These are phyloP conservation scores for Philaenus spumarius DNA, from an alignment of 1,140 invertebrate species.

Conservation along the genomic window DNA sequence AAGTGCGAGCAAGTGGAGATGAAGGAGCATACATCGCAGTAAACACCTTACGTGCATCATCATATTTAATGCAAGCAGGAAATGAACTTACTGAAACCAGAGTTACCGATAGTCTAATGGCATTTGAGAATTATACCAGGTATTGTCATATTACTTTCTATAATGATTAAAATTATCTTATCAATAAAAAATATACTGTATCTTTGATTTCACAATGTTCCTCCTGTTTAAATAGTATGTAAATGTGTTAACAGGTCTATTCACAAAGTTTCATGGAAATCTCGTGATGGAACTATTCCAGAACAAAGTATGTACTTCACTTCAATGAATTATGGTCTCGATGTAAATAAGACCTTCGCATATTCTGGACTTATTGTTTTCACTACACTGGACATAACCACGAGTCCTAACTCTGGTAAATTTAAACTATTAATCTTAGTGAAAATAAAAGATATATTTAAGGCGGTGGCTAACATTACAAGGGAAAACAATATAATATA, in stretches of 20 bases:
- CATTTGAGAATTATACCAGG: slow-evolving; percentile 39
- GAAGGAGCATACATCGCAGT: slow-evolving; percentile 40
- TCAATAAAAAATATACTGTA: too few relatives aligned
- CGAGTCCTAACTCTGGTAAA: too few relatives aligned
- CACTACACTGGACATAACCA: slow-evolving; percentile 26
- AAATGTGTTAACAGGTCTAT: slow-evolving; percentile 30
- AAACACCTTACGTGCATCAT: slow-evolving; percentile 34
- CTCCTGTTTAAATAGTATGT: not conserved
- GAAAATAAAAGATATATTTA: too few relatives aligned
- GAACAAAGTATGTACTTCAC: slow-evolving; percentile 39
- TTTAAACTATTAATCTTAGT: too few relatives aligned
- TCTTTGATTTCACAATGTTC: slow-evolving; percentile 12
- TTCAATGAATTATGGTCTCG: slow-evolving; percentile 38
- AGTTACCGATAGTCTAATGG: slow-evolving; percentile 36
- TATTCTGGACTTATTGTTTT: slow-evolving; percentile 41
- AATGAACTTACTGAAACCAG: slow-evolving; percentile 39
- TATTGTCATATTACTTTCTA: too few relatives aligned
- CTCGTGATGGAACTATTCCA: slow-evolving; percentile 36
- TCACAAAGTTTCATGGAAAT: slow-evolving; percentile 31
- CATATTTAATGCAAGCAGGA: slow-evolving; percentile 39
- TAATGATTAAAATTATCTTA: too few relatives aligned
- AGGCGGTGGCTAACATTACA: too few relatives aligned
- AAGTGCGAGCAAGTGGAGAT: slow-evolving; percentile 35
- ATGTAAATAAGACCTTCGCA: slow-evolving; percentile 40
- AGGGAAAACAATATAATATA: not conserved